phyloP scores from a whole-genome alignment of 2,888 invertebrate species.

The Lasioglossum oenotherae region DNA sequence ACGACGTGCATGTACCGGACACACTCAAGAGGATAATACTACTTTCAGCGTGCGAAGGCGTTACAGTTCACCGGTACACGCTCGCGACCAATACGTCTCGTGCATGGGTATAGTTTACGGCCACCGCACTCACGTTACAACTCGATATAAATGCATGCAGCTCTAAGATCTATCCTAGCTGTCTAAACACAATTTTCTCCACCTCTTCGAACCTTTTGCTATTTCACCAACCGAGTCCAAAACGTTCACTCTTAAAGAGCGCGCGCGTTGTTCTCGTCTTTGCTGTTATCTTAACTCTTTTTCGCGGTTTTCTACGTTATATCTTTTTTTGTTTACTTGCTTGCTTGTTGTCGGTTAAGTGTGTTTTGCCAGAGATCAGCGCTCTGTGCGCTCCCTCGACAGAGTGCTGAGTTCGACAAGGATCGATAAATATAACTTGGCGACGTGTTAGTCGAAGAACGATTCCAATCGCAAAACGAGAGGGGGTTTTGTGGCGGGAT shows the following conservation, averaged over 20 bases:
- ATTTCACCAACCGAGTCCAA: slow-evolving; percentile 31
- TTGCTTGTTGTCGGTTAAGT: slow-evolving; percentile 22
- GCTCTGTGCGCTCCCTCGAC: slow-evolving; percentile 25
- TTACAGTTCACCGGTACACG: slow-evolving; percentile 44
- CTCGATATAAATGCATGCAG: slow-evolving; percentile 78
- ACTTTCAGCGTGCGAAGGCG: slow-evolving; percentile 63
- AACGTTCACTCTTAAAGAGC: neutral
- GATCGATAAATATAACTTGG: slow-evolving; percentile 11
- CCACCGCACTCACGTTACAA: slow-evolving; percentile 59
- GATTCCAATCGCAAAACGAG: slow-evolving; percentile 34
- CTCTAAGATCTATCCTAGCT: slow-evolving; percentile 76
- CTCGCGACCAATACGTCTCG: slow-evolving; percentile 56
- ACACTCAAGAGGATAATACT: slow-evolving; percentile 62
- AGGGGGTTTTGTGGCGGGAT: slow-evolving; percentile 17
- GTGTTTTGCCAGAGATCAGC: slow-evolving; percentile 40
- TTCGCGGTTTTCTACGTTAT: slow-evolving; percentile 22
- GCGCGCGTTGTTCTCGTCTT: slow-evolving; percentile 3
- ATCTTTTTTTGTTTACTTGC: slow-evolving; percentile 20
- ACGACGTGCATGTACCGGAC: slow-evolving; percentile 51
- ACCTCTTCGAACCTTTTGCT: slow-evolving; percentile 39
- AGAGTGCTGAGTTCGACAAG: slow-evolving; percentile 55
- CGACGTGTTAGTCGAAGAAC: slow-evolving; percentile 27
- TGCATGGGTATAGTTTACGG: slow-evolving; percentile 43
- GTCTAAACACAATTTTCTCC: slow-evolving; percentile 65
- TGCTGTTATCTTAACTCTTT: slow-evolving; percentile 17